Base-by-base conservation (phyloP, 2,797 vertebrate genomes). In the Garrulus glandarius region DNA sequence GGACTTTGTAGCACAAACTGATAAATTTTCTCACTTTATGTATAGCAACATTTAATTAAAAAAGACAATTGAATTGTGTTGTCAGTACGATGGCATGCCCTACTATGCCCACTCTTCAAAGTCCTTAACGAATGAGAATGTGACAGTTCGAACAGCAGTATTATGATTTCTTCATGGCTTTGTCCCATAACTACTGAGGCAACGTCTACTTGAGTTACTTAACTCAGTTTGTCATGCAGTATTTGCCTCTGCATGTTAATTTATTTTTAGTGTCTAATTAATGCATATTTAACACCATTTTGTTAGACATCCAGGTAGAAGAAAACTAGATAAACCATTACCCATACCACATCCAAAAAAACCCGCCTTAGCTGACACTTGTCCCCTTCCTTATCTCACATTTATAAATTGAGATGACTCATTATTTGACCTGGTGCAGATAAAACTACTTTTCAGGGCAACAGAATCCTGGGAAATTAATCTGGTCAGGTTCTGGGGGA, bases 281-380 rank as follows among this genome's bases (percentile, higher is more conserved):
- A 86, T 92, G 46, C 78, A 19, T 84, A 89, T 95, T 96, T 94
- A 84, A 65, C 53, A 69, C 34, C 32, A 15, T 92, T 92, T 96
- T 95, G 36, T 69, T 95, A 59, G 65, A 89, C 78, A 55, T 84
- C 46, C 85, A 82, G 53, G 59, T 88, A 85, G 88, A 75, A 96
- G 49, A 87, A 81, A 92, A 76, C 14, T 34, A 81, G 59, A 72
- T 86, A 80, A 78, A 84, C 52, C 87, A 57, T 63, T 63, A 17
- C 72, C 44, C 46, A 55, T 65, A 74, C 60, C 26, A 44, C 43
- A 96, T 93, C 70, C 74, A 80, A 93, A 94, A 84, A 55, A 78
- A 24, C 75, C 72, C 59, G 77, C 39, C 43, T 47, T 86, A 69
- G 60, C 79, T 93, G 68, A 55, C 39, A 60, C 69, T 90, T 88